Evolutionary conservation across 2,888 invertebrate genomes (phyloP).

Genomic region (Ormyrus labotus): DNA sequence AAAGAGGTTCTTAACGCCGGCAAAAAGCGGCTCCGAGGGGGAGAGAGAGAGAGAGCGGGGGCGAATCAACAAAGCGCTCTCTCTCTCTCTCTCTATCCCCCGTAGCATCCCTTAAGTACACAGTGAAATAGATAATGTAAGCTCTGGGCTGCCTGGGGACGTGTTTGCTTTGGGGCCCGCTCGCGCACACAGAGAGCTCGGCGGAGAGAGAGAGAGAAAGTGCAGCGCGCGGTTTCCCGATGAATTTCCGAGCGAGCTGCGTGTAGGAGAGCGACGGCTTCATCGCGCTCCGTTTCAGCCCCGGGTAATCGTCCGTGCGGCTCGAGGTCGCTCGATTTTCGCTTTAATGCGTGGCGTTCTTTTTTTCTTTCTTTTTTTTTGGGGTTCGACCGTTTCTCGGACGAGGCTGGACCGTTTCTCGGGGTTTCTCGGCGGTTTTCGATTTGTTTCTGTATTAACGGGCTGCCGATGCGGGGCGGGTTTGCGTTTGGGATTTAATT

Average conservation of each 20-base stretch:
- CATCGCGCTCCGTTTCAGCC: constrained; percentile 60
- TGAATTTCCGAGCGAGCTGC: constrained; percentile 57
- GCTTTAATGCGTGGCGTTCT: no score
- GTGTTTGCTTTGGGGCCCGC: constrained; percentile 68
- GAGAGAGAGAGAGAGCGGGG: constrained; percentile 24
- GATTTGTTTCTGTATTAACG: no score
- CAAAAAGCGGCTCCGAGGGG: background rate
- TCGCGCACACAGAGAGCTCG: constrained; percentile 63
- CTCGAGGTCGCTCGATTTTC: no score
- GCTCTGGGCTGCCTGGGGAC: constrained; percentile 64
- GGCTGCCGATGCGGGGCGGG: no score
- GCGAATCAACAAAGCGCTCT: constrained; percentile 39
- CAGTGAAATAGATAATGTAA: constrained; percentile 70
- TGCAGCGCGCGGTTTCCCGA: constrained; percentile 55
- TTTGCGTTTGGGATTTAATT: no score
- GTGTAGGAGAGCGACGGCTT: constrained; percentile 58
- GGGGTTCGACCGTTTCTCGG: no score
- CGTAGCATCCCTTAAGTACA: constrained; percentile 69
- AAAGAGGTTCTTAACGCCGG: no score
- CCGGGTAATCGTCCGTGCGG: no score
- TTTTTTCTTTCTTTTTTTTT: no score
- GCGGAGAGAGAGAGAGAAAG: constrained; percentile 44
- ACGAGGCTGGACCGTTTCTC: no score
- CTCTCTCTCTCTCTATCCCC: constrained; percentile 19
- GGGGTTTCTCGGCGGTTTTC: no score